Conservation (phyloP, 2,113 vertebrate species). For the Halcyon senegalensis region DNA sequence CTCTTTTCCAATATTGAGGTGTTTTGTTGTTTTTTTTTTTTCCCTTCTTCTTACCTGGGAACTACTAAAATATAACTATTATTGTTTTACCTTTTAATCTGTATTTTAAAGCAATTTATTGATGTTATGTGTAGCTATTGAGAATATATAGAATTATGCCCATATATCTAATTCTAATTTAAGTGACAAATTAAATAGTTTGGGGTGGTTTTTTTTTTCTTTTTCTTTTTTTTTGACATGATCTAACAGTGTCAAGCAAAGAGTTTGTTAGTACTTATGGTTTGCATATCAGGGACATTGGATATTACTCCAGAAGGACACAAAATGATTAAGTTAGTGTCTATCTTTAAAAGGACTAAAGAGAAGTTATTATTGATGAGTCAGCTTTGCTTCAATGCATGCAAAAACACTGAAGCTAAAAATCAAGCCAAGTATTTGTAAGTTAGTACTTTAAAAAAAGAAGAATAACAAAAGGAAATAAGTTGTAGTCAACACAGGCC, state of each 20-base stretch:
- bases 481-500: not conserved
- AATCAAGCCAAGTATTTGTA: not conserved
- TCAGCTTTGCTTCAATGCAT: not conserved
- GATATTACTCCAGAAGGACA: not conserved
- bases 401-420: conserved; percentile 46
- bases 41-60: not conserved
- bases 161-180: not conserved
- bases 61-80: not conserved
- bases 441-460: not conserved
- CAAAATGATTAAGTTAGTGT: not conserved
- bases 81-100: not conserved
- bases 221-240: not conserved
- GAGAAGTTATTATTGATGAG: not conserved
- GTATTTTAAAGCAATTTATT: not conserved
- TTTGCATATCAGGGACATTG: not conserved
- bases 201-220: too few species aligned
- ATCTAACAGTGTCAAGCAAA: not conserved
- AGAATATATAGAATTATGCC: not conserved
- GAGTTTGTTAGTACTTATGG: not conserved
- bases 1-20: not conserved
- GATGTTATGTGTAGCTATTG: not conserved
- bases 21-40: not conserved
- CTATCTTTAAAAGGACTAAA: not conserved
- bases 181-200: not conserved
- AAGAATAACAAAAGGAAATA: not conserved